phyloP scores from a whole-genome alignment of 2,797 vertebrate species.

The Naso thynnoides region DNA sequence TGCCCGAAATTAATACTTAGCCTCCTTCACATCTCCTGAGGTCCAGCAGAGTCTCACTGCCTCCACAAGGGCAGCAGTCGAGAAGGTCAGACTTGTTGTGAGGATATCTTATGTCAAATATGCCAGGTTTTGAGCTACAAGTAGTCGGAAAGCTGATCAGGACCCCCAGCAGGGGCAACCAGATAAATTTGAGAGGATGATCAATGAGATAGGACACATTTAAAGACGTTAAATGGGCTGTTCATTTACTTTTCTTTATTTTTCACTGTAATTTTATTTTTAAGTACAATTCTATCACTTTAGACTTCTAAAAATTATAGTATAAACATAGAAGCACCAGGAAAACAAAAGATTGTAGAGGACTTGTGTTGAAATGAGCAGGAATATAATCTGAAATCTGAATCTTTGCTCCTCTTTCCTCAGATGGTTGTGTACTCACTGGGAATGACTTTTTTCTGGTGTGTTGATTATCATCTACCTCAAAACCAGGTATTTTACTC shows the following conservation, averaged over 20 bases:
- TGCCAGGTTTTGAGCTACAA: neutral
- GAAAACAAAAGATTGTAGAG: neutral
- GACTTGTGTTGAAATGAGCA: neutral
- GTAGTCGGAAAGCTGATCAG: neutral
- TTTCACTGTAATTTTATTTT: neutral
- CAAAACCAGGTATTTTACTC: constrained; percentile 86
- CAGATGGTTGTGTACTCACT: constrained; percentile 92
- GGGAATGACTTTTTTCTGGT: constrained; percentile 95
- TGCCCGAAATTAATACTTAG: constrained; percentile 79
- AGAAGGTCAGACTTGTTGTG: constrained; percentile 75
- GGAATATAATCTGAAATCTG: neutral
- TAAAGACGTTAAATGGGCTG: neutral
- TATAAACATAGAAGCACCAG: neutral
- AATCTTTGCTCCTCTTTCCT: constrained; percentile 35
- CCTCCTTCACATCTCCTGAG: constrained; percentile 90
- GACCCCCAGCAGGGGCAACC: too few species aligned
- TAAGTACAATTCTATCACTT: neutral
- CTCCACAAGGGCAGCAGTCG: constrained; percentile 63
- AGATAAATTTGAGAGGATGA: neutral
- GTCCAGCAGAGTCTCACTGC: constrained; percentile 71
- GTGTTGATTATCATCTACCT: constrained; percentile 90
- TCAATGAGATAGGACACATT: neutral
- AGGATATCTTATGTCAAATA: neutral
- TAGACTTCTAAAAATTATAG: neutral
- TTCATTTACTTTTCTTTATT: neutral